These are phyloP conservation scores for Garrulus glandarius DNA, from an alignment of 2,797 vertebrate genomes.

Conservation along the genomic window DNA sequence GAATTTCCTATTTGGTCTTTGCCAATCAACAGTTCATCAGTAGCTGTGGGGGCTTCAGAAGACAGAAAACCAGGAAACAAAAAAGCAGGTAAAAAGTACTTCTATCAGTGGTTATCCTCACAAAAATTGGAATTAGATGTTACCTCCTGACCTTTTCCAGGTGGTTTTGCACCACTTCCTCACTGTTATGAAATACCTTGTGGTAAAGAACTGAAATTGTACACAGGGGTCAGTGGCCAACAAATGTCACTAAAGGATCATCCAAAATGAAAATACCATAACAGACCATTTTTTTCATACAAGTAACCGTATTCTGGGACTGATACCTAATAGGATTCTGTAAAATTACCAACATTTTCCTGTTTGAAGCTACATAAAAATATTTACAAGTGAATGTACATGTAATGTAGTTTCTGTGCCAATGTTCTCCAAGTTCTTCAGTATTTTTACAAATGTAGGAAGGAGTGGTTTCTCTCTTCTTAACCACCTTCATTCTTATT, in stretches of 20 bases:
- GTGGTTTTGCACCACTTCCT: neutral
- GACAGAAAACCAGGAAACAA: neutral
- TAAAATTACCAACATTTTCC: neutral
- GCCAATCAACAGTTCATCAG: neutral
- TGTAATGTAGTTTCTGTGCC: neutral
- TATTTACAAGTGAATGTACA: constrained; percentile 41
- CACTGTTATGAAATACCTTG: neutral
- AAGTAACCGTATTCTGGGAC: neutral
- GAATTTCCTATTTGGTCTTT: neutral
- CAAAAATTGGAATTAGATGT: neutral
- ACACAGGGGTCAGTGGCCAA: neutral
- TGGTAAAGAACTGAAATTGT: neutral
- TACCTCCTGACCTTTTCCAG: neutral
- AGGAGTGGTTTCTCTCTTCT: constrained; percentile 9
- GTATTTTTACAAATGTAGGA: neutral
- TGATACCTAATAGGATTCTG: neutral
- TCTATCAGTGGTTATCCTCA: neutral
- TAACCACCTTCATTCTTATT: neutral
- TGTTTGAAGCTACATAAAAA: constrained; percentile 6
- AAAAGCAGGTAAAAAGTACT: neutral
- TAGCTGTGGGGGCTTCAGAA: neutral
- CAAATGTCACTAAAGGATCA: neutral
- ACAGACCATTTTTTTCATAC: neutral
- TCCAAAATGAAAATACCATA: neutral
- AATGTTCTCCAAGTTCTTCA: neutral